These are phyloP conservation scores for Craterocephalus amniculus DNA, from an alignment of 2,797 vertebrate genomes.

Conservation along the genomic window DNA sequence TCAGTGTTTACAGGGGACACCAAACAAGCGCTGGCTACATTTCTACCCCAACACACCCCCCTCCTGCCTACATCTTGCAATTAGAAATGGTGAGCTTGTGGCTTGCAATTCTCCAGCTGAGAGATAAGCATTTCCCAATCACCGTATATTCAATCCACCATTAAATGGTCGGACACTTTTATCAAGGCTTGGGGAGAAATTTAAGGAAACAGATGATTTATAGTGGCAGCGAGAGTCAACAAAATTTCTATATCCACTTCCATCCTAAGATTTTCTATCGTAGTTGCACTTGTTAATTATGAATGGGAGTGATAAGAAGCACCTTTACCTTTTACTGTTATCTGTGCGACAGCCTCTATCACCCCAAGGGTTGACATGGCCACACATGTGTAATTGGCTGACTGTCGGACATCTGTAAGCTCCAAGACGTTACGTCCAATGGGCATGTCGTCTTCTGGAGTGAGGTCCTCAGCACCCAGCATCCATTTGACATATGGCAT, in stretches of 20 bases:
- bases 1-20: conserved; percentile 58
- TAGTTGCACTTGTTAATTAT: neutral
- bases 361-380: conserved; percentile 99
- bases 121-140: conserved; percentile 69
- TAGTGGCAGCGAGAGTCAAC: conserved; percentile 45
- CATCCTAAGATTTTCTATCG: neutral
- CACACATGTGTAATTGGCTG: conserved; percentile 98
- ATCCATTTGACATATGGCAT: conserved; percentile 99
- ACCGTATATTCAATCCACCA: conserved; percentile 67
- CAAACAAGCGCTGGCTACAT: conserved; percentile 52
- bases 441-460: conserved; percentile 99
- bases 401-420: conserved; percentile 97
- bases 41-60: conserved; percentile 25
- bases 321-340: conserved; percentile 95
- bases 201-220: conserved; percentile 64
- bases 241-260: conserved; percentile 32
- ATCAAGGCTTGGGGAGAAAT: conserved; percentile 63
- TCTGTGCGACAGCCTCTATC: conserved; percentile 98
- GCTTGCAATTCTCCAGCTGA: conserved; percentile 58
- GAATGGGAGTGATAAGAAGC: neutral
- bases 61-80: conserved; percentile 29
- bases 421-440: conserved; percentile 98
- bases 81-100: conserved; percentile 57
- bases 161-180: conserved; percentile 52
- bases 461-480: conserved; percentile 97